Evolutionary conservation across 2,113 vertebrate species (phyloP).

Genomic region (Silurus asotus): DNA sequence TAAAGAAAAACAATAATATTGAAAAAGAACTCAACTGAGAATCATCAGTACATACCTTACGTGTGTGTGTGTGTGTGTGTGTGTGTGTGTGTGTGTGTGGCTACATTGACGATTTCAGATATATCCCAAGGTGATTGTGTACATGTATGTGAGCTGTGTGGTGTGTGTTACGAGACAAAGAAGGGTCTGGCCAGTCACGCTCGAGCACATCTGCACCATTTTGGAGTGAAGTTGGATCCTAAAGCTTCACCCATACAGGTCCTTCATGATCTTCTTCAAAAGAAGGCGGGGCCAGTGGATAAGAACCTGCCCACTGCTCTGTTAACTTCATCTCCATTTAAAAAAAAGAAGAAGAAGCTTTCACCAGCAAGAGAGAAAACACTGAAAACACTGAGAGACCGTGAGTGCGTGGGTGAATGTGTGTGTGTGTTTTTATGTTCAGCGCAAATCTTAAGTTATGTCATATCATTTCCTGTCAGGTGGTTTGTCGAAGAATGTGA

Average conservation of each 20-base stretch:
- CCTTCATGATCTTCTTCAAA: constrained; percentile 84
- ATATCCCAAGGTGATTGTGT: constrained; percentile 69
- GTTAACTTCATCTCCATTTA: constrained; percentile 49
- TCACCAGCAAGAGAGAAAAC: neutral
- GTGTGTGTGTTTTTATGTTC: neutral
- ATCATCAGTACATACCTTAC: neutral
- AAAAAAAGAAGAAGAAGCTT: constrained; percentile 19
- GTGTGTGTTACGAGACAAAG: constrained; percentile 88
- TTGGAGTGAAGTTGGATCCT: constrained; percentile 79
- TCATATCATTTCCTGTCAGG: constrained; percentile 48
- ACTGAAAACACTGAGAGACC: neutral
- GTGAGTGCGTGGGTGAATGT: neutral
- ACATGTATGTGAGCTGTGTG: constrained; percentile 84
- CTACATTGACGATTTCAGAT: constrained; percentile 73
- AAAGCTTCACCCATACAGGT: constrained; percentile 82
- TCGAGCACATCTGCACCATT: constrained; percentile 83
- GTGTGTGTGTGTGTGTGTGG: neutral
- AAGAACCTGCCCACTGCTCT: constrained; percentile 20
- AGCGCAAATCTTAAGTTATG: constrained; percentile 21
- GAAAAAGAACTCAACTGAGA: neutral
- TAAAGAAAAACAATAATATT: neutral
- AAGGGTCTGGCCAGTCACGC: constrained; percentile 86
- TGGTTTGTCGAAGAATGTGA: constrained; percentile 36
- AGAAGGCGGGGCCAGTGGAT: constrained; percentile 67
- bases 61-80: constrained; percentile 1